Conservation (phyloP, 2,113 vertebrate genomes). For the Neolamprologus ventralis region DNA sequence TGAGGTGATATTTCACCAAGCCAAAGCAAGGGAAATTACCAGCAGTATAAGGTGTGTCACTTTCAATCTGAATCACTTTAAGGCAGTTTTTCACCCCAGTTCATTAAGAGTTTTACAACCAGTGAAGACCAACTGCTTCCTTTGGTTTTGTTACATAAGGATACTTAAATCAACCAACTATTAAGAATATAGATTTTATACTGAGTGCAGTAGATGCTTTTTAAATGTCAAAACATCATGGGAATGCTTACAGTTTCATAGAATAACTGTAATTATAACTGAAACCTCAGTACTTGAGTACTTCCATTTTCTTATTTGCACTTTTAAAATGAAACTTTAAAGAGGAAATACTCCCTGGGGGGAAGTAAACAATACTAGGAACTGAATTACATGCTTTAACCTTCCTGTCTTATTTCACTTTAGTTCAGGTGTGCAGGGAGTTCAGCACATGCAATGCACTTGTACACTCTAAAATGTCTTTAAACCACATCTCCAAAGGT, state of each 20-base stretch:
- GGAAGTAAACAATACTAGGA: not conserved
- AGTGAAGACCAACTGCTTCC: not conserved
- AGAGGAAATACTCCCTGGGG: not conserved
- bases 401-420: not conserved
- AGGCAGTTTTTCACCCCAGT: not conserved
- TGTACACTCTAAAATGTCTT: not conserved
- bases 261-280: not conserved
- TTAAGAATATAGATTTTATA: not conserved
- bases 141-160: not conserved
- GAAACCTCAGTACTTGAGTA: not conserved
- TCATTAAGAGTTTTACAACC: not conserved
- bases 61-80: not conserved
- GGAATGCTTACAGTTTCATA: not conserved
- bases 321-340: not conserved
- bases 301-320: not conserved
- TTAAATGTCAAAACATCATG: not conserved
- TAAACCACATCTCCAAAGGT: not conserved
- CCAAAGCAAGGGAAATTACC: not conserved
- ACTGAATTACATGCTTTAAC: not conserved
- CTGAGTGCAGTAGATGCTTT: not conserved
- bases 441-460: not conserved
- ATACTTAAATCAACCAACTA: not conserved
- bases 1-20: slow-evolving; percentile 21
- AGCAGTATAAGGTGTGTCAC: not conserved
- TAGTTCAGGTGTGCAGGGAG: not conserved